Evolutionary conservation across 2,888 invertebrate genomes (phyloP).

Genomic region (Metalampra italica): DNA sequence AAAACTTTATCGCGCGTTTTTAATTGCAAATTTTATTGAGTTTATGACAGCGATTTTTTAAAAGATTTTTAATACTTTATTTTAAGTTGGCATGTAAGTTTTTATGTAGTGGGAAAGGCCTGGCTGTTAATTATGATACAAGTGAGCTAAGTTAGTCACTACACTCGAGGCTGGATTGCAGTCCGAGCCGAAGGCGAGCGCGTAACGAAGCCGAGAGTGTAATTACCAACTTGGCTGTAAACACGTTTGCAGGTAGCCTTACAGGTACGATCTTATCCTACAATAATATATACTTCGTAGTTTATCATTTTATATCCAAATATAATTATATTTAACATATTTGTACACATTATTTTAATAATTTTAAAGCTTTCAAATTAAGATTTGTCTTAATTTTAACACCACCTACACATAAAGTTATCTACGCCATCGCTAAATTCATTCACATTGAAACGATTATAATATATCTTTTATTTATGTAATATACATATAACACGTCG

Average conservation of each 20-base stretch:
- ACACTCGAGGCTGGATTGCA: too few relatives aligned
- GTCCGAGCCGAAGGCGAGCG: too few relatives aligned
- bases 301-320: conserved; percentile 27
- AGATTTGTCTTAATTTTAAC: conserved; percentile 56
- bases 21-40: background rate
- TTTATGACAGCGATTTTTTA: too few relatives aligned
- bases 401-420: conserved; percentile 39
- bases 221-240: background rate
- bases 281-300: conserved; percentile 2
- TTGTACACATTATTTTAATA: conserved; percentile 62
- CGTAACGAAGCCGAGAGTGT: too few relatives aligned
- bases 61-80: too few relatives aligned
- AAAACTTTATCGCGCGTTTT: background rate
- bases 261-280: conserved; percentile 7
- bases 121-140: too few relatives aligned
- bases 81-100: background rate
- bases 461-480: conserved; percentile 21
- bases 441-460: conserved; percentile 33
- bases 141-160: too few relatives aligned
- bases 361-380: conserved; percentile 72
- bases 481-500: conserved; percentile 38
- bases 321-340: conserved; percentile 36
- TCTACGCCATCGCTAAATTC: conserved; percentile 39
- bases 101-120: background rate
- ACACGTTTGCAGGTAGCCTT: conserved; percentile 3